These are phyloP conservation scores for Hirundichthys speculiger DNA, from an alignment of 2,113 vertebrate species.

Conservation along the genomic window DNA sequence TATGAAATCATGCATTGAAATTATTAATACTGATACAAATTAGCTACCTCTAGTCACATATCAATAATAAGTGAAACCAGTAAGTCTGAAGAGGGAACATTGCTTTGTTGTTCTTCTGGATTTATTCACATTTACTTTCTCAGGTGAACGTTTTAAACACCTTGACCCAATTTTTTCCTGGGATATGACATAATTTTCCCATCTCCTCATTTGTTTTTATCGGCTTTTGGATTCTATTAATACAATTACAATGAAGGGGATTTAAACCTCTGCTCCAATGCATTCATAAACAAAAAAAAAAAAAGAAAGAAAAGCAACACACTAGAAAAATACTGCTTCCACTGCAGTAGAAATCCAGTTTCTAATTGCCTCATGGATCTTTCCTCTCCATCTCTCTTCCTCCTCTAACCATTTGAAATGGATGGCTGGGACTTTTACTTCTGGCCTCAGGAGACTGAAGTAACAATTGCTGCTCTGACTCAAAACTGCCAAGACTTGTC, in stretches of 20 bases:
- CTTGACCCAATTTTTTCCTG: too few relatives aligned
- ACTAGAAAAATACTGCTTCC: constrained; percentile 32
- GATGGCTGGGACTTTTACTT: constrained; percentile 52
- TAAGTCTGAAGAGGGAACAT: too few relatives aligned
- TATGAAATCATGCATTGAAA: too few relatives aligned
- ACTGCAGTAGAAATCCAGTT: constrained; percentile 55
- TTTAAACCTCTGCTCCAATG: too few relatives aligned
- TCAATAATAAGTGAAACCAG: too few relatives aligned
- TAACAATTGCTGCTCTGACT: constrained; percentile 38
- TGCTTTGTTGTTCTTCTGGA: too few relatives aligned
- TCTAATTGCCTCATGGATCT: constrained; percentile 67
- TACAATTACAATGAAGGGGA: not conserved
- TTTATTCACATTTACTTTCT: too few relatives aligned
- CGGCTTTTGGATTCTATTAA: not conserved
- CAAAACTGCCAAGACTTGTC: constrained; percentile 36
- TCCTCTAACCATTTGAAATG: constrained; percentile 58
- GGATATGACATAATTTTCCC: too few relatives aligned
- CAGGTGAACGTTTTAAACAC: too few relatives aligned
- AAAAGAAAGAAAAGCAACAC: not conserved
- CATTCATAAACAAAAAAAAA: not conserved
- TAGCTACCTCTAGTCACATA: too few relatives aligned
- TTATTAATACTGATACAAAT: too few relatives aligned
- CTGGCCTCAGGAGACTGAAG: constrained; percentile 41
- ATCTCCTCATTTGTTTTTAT: too few relatives aligned
- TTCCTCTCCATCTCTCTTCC: constrained; percentile 31